Evolutionary conservation across 2,113 vertebrate genomes (phyloP).

Genomic region (Mesoclemmys tuberculata): DNA sequence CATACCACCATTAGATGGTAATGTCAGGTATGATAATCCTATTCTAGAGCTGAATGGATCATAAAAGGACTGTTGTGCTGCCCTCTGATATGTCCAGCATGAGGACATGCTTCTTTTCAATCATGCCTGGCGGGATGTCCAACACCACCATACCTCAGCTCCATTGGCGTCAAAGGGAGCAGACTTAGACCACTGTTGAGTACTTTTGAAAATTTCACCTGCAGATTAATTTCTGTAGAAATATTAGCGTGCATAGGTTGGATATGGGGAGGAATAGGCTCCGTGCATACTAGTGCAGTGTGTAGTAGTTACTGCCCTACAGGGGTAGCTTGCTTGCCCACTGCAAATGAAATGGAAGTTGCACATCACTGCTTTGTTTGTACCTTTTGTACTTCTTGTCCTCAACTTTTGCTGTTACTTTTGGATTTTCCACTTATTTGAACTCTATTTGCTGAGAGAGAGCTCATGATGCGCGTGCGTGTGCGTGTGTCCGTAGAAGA

Average conservation of each 20-base stretch:
- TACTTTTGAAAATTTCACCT: not conserved
- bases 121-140: not conserved
- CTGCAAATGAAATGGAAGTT: not conserved
- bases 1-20: not conserved
- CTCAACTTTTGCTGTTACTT: not conserved
- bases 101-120: not conserved
- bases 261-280: not conserved
- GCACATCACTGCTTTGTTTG: not conserved
- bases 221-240: not conserved
- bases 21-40: not conserved
- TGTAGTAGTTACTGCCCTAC: not conserved
- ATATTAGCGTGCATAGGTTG: not conserved
- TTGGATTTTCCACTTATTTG: not conserved
- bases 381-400: constrained; percentile 39
- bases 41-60: not conserved
- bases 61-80: not conserved
- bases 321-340: not conserved
- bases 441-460: constrained; percentile 2
- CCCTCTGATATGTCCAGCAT: not conserved
- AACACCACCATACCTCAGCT: not conserved
- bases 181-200: not conserved
- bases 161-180: not conserved
- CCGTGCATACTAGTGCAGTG: not conserved
- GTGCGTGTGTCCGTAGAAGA: not conserved
- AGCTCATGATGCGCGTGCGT: not conserved